Percentiles rank a stretch among this genome's conserved stretches.
Evolutionary conservation across 2,113 vertebrate species (phyloP).

Genomic region (Leucoraja erinaceus): DNA sequence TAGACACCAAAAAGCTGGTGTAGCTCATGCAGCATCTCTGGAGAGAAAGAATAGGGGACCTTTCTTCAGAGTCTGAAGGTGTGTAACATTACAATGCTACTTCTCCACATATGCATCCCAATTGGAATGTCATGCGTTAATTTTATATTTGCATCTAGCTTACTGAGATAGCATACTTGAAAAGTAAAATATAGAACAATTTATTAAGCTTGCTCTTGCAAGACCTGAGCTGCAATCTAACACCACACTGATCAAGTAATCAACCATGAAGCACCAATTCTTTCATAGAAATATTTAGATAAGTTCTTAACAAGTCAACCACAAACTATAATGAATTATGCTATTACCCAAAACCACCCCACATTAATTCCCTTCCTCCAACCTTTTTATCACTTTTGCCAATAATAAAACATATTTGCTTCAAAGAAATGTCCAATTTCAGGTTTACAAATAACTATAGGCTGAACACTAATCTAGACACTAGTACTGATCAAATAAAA

Average conservation of each 20-base stretch:
- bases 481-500: background rate
- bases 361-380: background rate
- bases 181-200: background rate
- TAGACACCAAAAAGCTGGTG: too few species aligned
- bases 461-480: background rate
- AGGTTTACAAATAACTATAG: background rate
- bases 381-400: too few species aligned
- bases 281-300: background rate
- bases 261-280: background rate
- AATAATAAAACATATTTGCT: too few species aligned
- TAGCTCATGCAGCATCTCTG: too few species aligned
- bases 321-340: too few species aligned
- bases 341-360: background rate
- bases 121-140: background rate
- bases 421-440: background rate
- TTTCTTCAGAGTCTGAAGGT: too few species aligned
- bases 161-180: background rate
- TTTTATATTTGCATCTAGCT: background rate
- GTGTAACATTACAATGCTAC: background rate
- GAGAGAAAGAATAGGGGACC: too few species aligned
- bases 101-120: background rate
- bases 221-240: background rate
- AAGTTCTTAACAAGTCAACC: too few species aligned
- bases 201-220: background rate
- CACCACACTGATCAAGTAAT: background rate